Percentiles rank a stretch among this genome's conserved stretches.
These are phyloP conservation scores for Tragelaphus scriptus DNA, from an alignment of 2,113 vertebrate species.

Conservation along the genomic window DNA sequence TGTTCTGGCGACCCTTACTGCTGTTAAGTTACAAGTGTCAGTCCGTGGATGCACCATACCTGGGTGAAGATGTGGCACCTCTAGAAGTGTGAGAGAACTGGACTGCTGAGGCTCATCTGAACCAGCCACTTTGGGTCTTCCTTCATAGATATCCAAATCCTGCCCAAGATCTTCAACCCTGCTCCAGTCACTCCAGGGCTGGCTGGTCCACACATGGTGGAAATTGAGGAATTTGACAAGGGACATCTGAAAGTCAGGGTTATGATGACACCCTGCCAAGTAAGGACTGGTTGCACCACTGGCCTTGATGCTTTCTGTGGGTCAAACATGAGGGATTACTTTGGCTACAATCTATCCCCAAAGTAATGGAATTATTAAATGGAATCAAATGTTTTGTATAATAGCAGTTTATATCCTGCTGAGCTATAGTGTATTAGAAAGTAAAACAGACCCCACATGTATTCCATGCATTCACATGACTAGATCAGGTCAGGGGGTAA, in stretches of 20 bases:
- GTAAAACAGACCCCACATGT: neutral
- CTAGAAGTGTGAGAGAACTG: neutral
- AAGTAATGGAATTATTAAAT: neutral
- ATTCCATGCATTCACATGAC: neutral
- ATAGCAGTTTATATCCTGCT: neutral
- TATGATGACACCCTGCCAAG: accelerated
- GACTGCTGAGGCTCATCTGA: neutral
- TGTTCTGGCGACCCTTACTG: accelerated
- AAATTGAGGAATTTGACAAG: neutral
- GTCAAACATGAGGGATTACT: neutral
- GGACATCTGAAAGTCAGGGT: neutral
- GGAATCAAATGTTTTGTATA: neutral
- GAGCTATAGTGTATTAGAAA: neutral
- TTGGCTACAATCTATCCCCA: neutral
- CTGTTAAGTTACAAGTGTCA: neutral
- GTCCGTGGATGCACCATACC: neutral
- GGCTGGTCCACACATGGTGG: neutral
- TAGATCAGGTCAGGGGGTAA: neutral
- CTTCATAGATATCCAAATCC: neutral
- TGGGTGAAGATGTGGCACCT: neutral
- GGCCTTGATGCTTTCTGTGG: neutral
- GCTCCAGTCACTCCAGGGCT: neutral
- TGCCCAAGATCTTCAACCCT: neutral
- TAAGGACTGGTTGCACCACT: neutral
- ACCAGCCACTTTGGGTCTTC: neutral